These are phyloP conservation scores for Cotesia typhae DNA, from an alignment of 1,140 invertebrate species.

Conservation along the genomic window DNA sequence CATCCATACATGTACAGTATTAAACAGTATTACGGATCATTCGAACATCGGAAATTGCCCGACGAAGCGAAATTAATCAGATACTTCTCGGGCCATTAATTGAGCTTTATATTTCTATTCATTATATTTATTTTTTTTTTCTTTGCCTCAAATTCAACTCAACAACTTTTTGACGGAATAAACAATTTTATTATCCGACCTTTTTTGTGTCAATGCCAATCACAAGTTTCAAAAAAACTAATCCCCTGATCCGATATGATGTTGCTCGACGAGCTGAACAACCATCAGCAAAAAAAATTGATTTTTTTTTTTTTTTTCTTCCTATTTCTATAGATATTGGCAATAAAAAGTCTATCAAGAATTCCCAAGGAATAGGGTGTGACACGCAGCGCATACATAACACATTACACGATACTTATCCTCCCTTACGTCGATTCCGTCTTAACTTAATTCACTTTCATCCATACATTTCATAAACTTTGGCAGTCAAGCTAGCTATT, in stretches of 20 bases:
- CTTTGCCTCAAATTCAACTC: background rate
- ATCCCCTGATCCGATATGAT: too few species aligned
- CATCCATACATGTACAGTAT: background rate
- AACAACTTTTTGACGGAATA: background rate
- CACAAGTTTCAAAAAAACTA: background rate
- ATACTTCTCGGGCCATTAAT: slow-evolving; percentile 15
- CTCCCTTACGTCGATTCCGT: slow-evolving; percentile 23
- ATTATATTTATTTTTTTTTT: background rate
- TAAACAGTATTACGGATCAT: background rate
- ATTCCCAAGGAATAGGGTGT: slow-evolving; percentile 1
- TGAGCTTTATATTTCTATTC: background rate
- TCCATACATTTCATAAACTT: background rate
- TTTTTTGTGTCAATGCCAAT: too few species aligned
- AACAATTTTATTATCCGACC: background rate
- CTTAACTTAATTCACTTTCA: slow-evolving; percentile 26
- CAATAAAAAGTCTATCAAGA: slow-evolving; percentile 12
- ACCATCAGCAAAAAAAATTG: slow-evolving; percentile 4
- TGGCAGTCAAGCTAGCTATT: background rate
- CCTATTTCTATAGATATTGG: background rate
- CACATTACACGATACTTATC: slow-evolving; percentile 5
- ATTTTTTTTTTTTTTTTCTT: too few species aligned
- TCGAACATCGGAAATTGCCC: slow-evolving; percentile 34
- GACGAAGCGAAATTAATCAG: slow-evolving; percentile 28
- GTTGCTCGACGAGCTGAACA: background rate
- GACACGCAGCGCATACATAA: background rate